A percentile compares a stretch with the other conserved stretches of the same genome.
These are phyloP conservation scores for Himalopsyche kuldschensis DNA, from an alignment of 2,888 invertebrate species.

Conservation along the genomic window DNA sequence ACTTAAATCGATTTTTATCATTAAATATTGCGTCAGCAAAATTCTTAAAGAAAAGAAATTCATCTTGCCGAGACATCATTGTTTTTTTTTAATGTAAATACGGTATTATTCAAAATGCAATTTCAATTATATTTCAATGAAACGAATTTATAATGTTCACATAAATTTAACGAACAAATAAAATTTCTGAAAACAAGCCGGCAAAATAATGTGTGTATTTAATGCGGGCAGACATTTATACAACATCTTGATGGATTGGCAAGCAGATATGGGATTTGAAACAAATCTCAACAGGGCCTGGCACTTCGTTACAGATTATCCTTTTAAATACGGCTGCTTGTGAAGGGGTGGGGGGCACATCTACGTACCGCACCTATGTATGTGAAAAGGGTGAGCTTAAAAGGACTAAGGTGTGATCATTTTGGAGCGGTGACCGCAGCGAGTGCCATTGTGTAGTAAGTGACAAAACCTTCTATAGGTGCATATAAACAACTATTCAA, in stretches of 20 bases:
- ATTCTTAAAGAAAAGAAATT: too few relatives aligned
- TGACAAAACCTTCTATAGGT: too few relatives aligned
- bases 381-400: background rate
- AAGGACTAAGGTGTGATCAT: background rate
- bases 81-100: too few relatives aligned
- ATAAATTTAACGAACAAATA: too few relatives aligned
- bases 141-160: too few relatives aligned
- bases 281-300: conserved; percentile 39
- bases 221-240: background rate
- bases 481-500: too few relatives aligned
- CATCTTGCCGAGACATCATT: too few relatives aligned
- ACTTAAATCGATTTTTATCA: too few relatives aligned
- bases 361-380: background rate
- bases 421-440: background rate
- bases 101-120: too few relatives aligned
- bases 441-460: background rate
- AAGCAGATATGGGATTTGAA: conserved; percentile 39
- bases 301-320: conserved; percentile 40
- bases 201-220: background rate
- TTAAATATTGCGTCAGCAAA: too few relatives aligned
- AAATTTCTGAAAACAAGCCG: background rate
- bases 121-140: too few relatives aligned
- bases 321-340: conserved; percentile 26
- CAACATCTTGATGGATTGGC: conserved; percentile 37
- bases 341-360: background rate